phyloP scores from a whole-genome alignment of 2,888 invertebrate species.

The Tenthredo notha region DNA sequence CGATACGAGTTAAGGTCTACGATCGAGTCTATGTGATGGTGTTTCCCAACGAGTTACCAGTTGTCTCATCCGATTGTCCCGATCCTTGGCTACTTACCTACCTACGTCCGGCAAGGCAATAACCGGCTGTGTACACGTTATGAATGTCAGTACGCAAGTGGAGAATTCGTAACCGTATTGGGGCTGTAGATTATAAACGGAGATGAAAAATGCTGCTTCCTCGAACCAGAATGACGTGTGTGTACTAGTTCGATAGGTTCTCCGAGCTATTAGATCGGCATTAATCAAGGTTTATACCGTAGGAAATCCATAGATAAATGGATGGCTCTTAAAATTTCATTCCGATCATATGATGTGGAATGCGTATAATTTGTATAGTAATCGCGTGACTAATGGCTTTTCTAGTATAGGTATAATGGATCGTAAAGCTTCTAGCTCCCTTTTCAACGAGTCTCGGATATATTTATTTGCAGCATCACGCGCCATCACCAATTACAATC shows the following conservation, averaged over 20 bases:
- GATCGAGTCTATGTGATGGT: constrained; percentile 23
- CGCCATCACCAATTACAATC: constrained; percentile 13
- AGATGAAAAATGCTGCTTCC: constrained; percentile 15
- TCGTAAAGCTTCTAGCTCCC: constrained; percentile 10
- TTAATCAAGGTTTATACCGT: constrained; percentile 4
- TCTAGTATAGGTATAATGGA: constrained; percentile 2
- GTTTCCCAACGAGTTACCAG: constrained; percentile 41
- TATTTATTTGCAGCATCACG: constrained; percentile 27
- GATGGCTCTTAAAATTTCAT: constrained; percentile 4
- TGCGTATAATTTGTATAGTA: constrained; percentile 3
- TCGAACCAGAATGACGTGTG: constrained; percentile 15
- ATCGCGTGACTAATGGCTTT: constrained; percentile 27
- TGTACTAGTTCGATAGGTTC: constrained; percentile 3
- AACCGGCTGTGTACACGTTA: constrained; percentile 15
- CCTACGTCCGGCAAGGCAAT: constrained; percentile 24
- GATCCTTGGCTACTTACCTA: background rate
- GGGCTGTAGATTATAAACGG: constrained; percentile 25
- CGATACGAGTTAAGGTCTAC: constrained; percentile 33
- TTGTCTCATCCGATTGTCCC: constrained; percentile 46
- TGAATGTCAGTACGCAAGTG: background rate
- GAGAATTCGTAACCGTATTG: constrained; percentile 46
- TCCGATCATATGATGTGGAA: background rate
- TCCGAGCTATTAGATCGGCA: background rate
- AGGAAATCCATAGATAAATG: background rate
- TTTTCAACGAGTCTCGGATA: constrained; percentile 12